These are phyloP conservation scores for Clistopyga incitator DNA, from an alignment of 2,888 invertebrate genomes.

Conservation along the genomic window DNA sequence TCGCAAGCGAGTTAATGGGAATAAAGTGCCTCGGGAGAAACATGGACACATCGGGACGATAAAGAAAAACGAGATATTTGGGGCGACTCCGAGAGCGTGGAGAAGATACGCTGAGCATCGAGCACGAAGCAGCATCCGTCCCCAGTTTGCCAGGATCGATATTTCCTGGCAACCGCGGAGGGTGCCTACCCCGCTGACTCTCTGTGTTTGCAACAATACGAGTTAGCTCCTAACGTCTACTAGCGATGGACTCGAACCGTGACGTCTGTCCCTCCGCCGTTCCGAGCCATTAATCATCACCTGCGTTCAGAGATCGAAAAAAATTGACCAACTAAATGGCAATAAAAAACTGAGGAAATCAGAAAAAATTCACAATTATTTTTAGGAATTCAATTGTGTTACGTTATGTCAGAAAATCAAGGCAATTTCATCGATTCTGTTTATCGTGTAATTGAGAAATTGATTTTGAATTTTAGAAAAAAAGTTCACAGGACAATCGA, in stretches of 20 bases:
- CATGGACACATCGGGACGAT: constrained; percentile 30
- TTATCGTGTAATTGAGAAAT: not conserved
- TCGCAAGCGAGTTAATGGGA: constrained; percentile 5
- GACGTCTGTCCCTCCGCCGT: constrained; percentile 45
- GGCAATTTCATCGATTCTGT: not conserved
- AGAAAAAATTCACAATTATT: not conserved
- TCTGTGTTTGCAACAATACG: constrained; percentile 82
- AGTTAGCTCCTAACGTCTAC: constrained; percentile 77
- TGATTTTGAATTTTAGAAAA: not conserved
- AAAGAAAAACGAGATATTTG: constrained; percentile 74
- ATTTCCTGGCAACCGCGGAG: constrained; percentile 83
- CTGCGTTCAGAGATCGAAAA: not conserved
- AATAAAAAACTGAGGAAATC: not conserved
- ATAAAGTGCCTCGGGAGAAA: constrained; percentile 12
- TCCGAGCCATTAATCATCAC: constrained; percentile 12
- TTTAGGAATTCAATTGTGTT: not conserved
- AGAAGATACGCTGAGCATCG: constrained; percentile 72
- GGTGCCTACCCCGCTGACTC: constrained; percentile 77
- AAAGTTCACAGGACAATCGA: not conserved
- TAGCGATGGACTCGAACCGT: constrained; percentile 72
- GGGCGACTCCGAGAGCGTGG: constrained; percentile 68
- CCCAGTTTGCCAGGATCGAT: constrained; percentile 80
- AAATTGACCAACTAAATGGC: constrained; percentile 10
- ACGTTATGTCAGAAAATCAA: not conserved
- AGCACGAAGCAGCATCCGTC: constrained; percentile 79